These are phyloP conservation scores for Adelges cooleyi DNA, from an alignment of 1,140 invertebrate genomes.

Conservation along the genomic window DNA sequence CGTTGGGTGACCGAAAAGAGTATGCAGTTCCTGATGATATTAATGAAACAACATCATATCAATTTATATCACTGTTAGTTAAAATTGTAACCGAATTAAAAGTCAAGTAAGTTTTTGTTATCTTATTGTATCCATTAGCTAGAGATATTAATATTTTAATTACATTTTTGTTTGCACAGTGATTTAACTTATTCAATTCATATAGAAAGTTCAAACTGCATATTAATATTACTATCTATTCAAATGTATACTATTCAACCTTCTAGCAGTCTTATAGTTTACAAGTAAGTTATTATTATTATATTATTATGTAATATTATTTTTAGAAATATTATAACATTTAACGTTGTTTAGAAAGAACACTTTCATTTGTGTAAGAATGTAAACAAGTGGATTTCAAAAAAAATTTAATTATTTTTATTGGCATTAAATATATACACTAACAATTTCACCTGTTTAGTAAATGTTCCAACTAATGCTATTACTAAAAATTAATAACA, in stretches of 20 bases:
- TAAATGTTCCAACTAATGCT: too few species aligned
- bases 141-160: too few species aligned
- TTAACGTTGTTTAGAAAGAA: too few species aligned
- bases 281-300: constrained; percentile 43
- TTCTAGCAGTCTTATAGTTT: constrained; percentile 53
- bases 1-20: constrained; percentile 12
- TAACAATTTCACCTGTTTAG: too few species aligned
- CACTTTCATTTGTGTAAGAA: too few species aligned
- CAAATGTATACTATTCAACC: constrained; percentile 68
- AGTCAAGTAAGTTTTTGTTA: constrained; percentile 14
- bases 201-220: constrained; percentile 73
- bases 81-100: constrained; percentile 25
- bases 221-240: constrained; percentile 75
- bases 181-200: constrained; percentile 81
- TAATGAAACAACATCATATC: constrained; percentile 15
- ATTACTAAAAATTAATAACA: too few species aligned
- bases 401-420: background rate
- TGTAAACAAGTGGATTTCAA: too few species aligned
- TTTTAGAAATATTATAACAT: too few species aligned
- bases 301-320: too few species aligned
- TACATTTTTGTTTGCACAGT: constrained; percentile 42
- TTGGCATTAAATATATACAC: too few species aligned
- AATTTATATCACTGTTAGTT: constrained; percentile 18
- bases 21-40: constrained; percentile 18
- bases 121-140: background rate